Base-by-base conservation (phyloP, 2,797 vertebrate genomes). In the Gymnothorax javanicus region DNA sequence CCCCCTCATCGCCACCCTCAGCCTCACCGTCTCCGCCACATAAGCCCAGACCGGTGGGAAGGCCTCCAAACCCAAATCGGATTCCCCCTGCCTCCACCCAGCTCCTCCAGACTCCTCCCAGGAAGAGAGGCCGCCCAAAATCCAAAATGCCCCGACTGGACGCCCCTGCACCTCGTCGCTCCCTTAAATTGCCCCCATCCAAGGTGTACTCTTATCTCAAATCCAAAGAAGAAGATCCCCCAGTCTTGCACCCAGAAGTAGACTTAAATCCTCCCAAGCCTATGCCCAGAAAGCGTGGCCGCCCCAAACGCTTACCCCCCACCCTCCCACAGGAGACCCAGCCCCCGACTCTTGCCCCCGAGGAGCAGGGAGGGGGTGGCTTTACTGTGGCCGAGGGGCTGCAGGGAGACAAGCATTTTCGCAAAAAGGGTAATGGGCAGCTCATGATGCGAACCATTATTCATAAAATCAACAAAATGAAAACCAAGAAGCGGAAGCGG, bases 391-490 rank as follows among this genome's bases (percentile, higher is more conserved):
- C 7, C 94, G 94, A 43, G 93, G 92, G 95, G 83, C 92, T 88
- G 2, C 95, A 96, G 12, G 89, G 94, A 4, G 96, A 95, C 87
- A 92, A 91, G 87, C 95, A 94, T 89, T 94, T 95, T 23, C 88
- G 89, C 79, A 95, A 97, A 90, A 97, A 96, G 92, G 97, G 94
- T 89, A 98, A 96, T 17, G 97, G 97, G 88, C 97, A 98, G 93
- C 93, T 99, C 85, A 95, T 99, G 91, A 97, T 99, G 96, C 98
- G 97, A 93, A 97, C 96, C 85, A 96, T 99, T 91, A 98, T 99
- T 85, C 95, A 96, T 11, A 98, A 99, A 92, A 99, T 99, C 94
- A 99, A 99, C 94, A 99, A 97, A 92, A 98, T 98, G 95, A 99
- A 96, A 90, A 96, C 96, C 33, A 93, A 97, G 88, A 97, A 98